Conservation (phyloP, 1,140 invertebrate species). For the Aethina tumida region DNA sequence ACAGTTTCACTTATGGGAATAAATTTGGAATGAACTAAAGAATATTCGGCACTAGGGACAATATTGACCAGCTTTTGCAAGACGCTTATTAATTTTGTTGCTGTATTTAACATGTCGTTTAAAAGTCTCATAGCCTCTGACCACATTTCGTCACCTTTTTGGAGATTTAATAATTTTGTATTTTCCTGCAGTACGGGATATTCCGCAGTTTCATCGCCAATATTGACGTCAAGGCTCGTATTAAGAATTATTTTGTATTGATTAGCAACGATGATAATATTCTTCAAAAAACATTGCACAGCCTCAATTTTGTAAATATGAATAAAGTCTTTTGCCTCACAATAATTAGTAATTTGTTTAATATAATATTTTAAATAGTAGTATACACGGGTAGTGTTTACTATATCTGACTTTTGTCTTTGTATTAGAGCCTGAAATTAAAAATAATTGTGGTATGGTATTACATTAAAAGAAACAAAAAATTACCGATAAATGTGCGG, state of each 20-base stretch:
- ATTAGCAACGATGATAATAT: slow-evolving; percentile 40
- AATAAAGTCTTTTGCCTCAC: slow-evolving; percentile 30
- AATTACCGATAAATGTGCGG: slow-evolving; percentile 42
- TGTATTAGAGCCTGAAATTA: slow-evolving; percentile 39
- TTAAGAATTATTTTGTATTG: slow-evolving; percentile 50
- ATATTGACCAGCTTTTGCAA: slow-evolving; percentile 33
- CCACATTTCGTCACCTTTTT: slow-evolving; percentile 43
- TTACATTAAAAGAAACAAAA: slow-evolving; percentile 3
- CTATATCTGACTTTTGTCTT: slow-evolving; percentile 41
- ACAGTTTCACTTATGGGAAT: slow-evolving; percentile 12
- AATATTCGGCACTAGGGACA: slow-evolving; percentile 15
- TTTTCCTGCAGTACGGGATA: slow-evolving; percentile 36
- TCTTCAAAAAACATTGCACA: slow-evolving; percentile 41
- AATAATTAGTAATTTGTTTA: slow-evolving; percentile 35
- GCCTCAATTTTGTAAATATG: slow-evolving; percentile 29
- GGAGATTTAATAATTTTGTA: slow-evolving; percentile 25
- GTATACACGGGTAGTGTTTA: slow-evolving; percentile 38
- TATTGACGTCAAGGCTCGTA: slow-evolving; percentile 44
- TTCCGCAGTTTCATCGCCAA: slow-evolving; percentile 34
- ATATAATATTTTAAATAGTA: slow-evolving; percentile 36
- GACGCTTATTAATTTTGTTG: slow-evolving; percentile 37
- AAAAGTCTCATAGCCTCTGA: slow-evolving; percentile 36
- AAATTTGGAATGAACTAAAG: slow-evolving; percentile 8
- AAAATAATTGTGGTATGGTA: slow-evolving; percentile 8
- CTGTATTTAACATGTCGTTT: slow-evolving; percentile 33